Evolutionary conservation across 2,797 vertebrate species (phyloP).

Genomic region (Oreochromis mossambicus): DNA sequence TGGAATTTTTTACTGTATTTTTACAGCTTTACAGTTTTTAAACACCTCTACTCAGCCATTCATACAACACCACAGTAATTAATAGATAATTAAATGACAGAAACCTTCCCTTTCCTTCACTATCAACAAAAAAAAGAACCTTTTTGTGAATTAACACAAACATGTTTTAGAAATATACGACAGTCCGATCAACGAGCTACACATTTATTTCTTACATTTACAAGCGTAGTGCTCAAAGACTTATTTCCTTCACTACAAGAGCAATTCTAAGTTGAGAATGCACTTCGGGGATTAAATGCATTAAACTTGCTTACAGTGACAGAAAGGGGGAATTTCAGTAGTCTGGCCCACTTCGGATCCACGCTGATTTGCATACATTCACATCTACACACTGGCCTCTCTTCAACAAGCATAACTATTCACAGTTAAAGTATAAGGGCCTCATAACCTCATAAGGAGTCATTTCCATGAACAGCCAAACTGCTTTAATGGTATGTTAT

Average conservation of each 20-base stretch:
- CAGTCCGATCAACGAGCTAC: not conserved
- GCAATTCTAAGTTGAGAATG: not conserved
- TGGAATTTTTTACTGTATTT: not conserved
- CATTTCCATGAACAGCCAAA: not conserved
- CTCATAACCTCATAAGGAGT: not conserved
- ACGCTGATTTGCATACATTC: not conserved
- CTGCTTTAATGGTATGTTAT: not conserved
- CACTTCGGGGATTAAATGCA: not conserved
- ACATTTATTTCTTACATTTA: not conserved
- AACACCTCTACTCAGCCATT: fast-evolving
- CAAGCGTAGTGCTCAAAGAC: not conserved
- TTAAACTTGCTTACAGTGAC: not conserved
- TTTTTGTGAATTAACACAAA: not conserved
- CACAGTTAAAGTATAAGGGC: not conserved
- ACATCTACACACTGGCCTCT: not conserved
- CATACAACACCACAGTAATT: fast-evolving
- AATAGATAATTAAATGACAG: not conserved
- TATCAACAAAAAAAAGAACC: not conserved
- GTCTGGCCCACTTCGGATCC: not conserved
- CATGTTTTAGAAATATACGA: not conserved
- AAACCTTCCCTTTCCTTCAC: not conserved
- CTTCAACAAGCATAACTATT: not conserved
- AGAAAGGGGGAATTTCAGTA: not conserved
- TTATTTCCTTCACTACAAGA: not conserved
- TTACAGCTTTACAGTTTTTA: not conserved